These are phyloP conservation scores for Podabrus alpinus DNA, from an alignment of 2,888 invertebrate genomes.

Conservation along the genomic window DNA sequence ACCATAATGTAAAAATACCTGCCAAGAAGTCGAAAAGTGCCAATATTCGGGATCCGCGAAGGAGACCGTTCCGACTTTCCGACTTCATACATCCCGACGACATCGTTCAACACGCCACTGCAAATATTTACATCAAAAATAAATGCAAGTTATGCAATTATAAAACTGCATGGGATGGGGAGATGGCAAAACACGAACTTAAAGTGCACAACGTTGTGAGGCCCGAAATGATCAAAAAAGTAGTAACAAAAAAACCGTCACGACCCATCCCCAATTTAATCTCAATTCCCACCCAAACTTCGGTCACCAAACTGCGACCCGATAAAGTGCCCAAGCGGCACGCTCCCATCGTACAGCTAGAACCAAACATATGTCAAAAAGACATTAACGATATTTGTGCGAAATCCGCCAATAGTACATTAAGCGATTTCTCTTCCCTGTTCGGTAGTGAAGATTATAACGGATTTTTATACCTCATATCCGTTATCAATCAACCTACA, in stretches of 20 bases:
- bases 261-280: constrained; percentile 78
- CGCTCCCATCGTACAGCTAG: constrained; percentile 33
- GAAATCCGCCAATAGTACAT: constrained; percentile 55
- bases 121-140: constrained; percentile 55
- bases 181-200: constrained; percentile 61
- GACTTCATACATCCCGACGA: constrained; percentile 59
- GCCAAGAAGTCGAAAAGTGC: constrained; percentile 38
- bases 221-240: constrained; percentile 37
- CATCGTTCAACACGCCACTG: constrained; percentile 54
- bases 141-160: constrained; percentile 62
- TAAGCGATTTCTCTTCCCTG: constrained; percentile 63
- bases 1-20: constrained; percentile 36
- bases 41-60: constrained; percentile 34
- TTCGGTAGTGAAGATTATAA: constrained; percentile 53
- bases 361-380: constrained; percentile 54
- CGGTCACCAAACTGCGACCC: constrained; percentile 19
- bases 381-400: constrained; percentile 57
- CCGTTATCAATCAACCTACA: no score
- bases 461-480: no score
- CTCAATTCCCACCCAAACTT: constrained; percentile 60
- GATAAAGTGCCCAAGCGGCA: constrained; percentile 16
- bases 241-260: constrained; percentile 51
- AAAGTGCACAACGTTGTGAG: constrained; percentile 54
- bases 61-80: constrained; percentile 48
- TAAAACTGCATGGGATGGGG: constrained; percentile 62